Evolutionary conservation across 2,797 vertebrate species (phyloP).

Genomic region (Atherinosoma microstoma): DNA sequence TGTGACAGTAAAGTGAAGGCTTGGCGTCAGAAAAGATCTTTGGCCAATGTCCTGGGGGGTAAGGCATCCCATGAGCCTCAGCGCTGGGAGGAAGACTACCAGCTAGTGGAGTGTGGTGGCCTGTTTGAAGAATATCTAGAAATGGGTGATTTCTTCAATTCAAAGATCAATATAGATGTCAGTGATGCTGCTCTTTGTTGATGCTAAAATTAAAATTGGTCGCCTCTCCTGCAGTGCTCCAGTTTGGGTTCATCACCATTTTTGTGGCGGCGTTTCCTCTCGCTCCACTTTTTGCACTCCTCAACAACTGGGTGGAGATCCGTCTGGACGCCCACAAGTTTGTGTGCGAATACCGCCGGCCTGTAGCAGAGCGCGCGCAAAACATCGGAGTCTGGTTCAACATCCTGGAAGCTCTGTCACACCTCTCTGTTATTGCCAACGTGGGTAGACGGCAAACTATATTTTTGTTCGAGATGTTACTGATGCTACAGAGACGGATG

Average conservation of each 20-base stretch:
- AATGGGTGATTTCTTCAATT: slow-evolving; percentile 78
- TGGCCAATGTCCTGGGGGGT: slow-evolving; percentile 74
- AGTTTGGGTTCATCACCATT: slow-evolving; percentile 88
- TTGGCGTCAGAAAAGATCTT: slow-evolving; percentile 80
- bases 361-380: slow-evolving; percentile 83
- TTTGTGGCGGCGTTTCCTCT: slow-evolving; percentile 86
- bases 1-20: slow-evolving; percentile 84
- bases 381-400: slow-evolving; percentile 86
- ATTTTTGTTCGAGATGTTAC: neutral
- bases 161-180: neutral
- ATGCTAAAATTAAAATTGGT: neutral
- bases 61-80: slow-evolving; percentile 68
- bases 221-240: slow-evolving; percentile 74
- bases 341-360: slow-evolving; percentile 83
- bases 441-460: slow-evolving; percentile 65
- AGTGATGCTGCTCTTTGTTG: neutral
- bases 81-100: slow-evolving; percentile 85
- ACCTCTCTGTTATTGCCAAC: slow-evolving; percentile 83
- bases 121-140: slow-evolving; percentile 88
- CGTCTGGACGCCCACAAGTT: slow-evolving; percentile 86
- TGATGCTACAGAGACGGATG: neutral
- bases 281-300: slow-evolving; percentile 84
- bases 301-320: slow-evolving; percentile 87
- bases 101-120: slow-evolving; percentile 83
- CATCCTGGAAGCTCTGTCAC: slow-evolving; percentile 84